These are phyloP conservation scores for Idaea dimidiata DNA, from an alignment of 2,888 invertebrate species.

Conservation along the genomic window DNA sequence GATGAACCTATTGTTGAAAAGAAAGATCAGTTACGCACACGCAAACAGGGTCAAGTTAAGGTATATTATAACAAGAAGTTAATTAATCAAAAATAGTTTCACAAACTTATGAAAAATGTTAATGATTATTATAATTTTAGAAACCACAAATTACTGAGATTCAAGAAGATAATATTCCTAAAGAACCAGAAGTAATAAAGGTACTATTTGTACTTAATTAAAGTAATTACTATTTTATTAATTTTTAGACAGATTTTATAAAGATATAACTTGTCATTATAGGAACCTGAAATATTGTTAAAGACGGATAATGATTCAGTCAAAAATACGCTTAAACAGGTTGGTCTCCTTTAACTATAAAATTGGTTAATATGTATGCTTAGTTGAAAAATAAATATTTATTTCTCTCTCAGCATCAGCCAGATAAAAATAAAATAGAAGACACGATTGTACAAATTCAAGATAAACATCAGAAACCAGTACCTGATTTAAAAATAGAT, in stretches of 20 bases:
- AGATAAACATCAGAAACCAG: not conserved
- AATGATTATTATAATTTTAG: not conserved
- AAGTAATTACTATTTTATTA: not conserved
- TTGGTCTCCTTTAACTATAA: not conserved
- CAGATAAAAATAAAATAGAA: constrained; percentile 2
- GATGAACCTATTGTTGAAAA: constrained; percentile 18
- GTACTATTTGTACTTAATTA: not conserved
- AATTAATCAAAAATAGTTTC: too few species aligned
- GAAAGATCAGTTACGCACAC: not conserved
- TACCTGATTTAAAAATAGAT: constrained; percentile 24
- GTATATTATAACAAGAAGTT: constrained; percentile 13
- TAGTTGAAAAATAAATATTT: not conserved
- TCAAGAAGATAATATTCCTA: not conserved
- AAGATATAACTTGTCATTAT: constrained; percentile 11
- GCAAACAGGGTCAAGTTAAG: not conserved
- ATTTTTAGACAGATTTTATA: constrained; percentile 4
- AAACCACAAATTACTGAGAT: not conserved
- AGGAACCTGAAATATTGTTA: constrained; percentile 7
- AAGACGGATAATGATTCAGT: not conserved
- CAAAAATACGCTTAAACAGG: not conserved
- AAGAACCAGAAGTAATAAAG: not conserved
- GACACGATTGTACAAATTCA: constrained; percentile 6
- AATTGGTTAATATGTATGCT: not conserved
- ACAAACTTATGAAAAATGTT: too few species aligned
- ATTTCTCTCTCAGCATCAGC: not conserved